Conservation (phyloP, 2,888 invertebrate genomes). For the Spodoptera exigua region DNA sequence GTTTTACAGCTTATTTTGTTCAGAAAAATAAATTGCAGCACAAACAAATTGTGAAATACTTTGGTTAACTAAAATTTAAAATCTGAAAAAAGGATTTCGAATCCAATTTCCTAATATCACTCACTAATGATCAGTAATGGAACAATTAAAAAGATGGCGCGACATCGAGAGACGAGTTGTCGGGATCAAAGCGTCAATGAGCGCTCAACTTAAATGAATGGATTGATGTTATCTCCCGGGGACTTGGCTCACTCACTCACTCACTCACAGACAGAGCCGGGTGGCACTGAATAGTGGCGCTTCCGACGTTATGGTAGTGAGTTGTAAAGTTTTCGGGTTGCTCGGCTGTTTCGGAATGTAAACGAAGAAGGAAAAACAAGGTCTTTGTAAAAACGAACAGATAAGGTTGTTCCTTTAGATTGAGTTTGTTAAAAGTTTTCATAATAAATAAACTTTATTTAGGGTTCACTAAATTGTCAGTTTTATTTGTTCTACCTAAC, state of each 20-base stretch:
- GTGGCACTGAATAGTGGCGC: constrained; percentile 2
- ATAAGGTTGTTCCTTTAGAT: constrained; percentile 39
- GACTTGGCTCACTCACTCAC: constrained; percentile 24
- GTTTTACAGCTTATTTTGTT: no score
- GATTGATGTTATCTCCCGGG: constrained; percentile 49
- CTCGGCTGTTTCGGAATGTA: constrained; percentile 24
- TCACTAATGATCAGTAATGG: no score
- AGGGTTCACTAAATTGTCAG: constrained; percentile 21
- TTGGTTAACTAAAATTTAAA: no score
- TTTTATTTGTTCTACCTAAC: no score
- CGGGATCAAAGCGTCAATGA: constrained; percentile 49
- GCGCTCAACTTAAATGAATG: constrained; percentile 51
- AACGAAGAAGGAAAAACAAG: constrained; percentile 22
- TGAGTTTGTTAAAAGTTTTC: constrained; percentile 46
- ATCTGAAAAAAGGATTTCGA: constrained; percentile 1
- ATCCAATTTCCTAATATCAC: constrained; percentile 38
- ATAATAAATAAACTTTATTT: constrained; percentile 34
- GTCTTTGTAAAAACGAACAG: constrained; percentile 30
- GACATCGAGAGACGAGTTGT: constrained; percentile 42
- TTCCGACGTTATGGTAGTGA: constrained; percentile 39
- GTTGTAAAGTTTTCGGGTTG: constrained; percentile 44
- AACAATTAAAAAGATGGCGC: constrained; percentile 52
- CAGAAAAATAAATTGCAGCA: no score
- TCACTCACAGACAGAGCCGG: background rate
- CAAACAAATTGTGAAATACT: no score